Percentiles rank a stretch among this genome's conserved stretches.
Conservation (phyloP, 1,140 invertebrate species). For the Trichonephila clavipes region DNA sequence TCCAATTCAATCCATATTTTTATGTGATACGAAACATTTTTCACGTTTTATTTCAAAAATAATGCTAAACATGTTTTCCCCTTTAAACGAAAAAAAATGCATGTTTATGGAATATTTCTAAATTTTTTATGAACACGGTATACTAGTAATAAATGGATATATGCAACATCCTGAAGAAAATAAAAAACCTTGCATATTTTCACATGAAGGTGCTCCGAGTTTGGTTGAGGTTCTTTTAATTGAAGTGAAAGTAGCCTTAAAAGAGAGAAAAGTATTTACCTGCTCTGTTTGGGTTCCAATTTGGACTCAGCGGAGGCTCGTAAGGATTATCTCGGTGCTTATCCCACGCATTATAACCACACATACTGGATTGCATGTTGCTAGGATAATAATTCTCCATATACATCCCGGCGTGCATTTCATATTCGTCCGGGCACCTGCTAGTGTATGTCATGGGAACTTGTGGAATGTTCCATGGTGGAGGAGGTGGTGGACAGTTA, state of each 20-base stretch:
- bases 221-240: too few relatives aligned
- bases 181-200: too few relatives aligned
- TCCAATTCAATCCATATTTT: too few relatives aligned
- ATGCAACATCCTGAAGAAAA: too few relatives aligned
- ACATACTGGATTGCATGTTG: not conserved
- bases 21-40: too few relatives aligned
- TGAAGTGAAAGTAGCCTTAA: not conserved
- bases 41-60: too few relatives aligned
- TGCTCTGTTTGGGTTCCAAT: not conserved
- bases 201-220: too few relatives aligned
- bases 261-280: not conserved
- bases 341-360: not conserved
- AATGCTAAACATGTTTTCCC: too few relatives aligned
- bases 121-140: too few relatives aligned
- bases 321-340: not conserved
- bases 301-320: not conserved
- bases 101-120: too few relatives aligned
- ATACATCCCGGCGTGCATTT: not conserved
- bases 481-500: not conserved
- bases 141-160: too few relatives aligned
- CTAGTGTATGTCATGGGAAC: not conserved
- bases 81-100: too few relatives aligned
- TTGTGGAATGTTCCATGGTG: not conserved
- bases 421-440: not conserved
- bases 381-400: not conserved